These are phyloP conservation scores for Myiagra hebetior DNA, from an alignment of 2,113 vertebrate genomes.

Conservation along the genomic window DNA sequence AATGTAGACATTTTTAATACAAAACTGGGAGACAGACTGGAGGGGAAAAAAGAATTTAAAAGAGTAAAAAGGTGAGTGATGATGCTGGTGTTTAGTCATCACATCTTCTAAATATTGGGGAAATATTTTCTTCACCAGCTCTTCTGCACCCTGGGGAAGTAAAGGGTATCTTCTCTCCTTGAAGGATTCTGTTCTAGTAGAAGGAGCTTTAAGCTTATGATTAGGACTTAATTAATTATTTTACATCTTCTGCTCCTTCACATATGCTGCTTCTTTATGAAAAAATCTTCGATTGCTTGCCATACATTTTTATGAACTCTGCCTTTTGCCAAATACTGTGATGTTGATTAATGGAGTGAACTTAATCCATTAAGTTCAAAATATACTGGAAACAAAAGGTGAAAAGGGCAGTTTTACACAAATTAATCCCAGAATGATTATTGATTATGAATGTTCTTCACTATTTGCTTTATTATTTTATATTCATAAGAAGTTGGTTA, in stretches of 20 bases:
- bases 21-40: background rate
- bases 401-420: background rate
- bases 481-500: background rate
- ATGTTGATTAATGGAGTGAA: background rate
- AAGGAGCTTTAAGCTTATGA: background rate
- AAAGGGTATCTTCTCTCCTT: background rate
- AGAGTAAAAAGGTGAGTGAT: background rate
- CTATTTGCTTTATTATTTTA: constrained; percentile 15
- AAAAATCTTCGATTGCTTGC: background rate
- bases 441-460: background rate
- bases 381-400: background rate
- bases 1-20: background rate
- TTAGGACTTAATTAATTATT: background rate
- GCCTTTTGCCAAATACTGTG: background rate
- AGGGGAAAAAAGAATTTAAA: background rate
- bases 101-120: background rate
- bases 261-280: background rate
- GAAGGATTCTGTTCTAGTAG: background rate
- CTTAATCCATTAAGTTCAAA: background rate
- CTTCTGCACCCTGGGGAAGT: background rate
- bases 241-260: background rate
- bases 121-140: background rate
- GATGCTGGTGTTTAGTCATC: background rate
- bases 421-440: background rate
- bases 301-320: background rate